Evolutionary conservation across 2,888 invertebrate genomes (phyloP).

Genomic region (Rosalia funebris): DNA sequence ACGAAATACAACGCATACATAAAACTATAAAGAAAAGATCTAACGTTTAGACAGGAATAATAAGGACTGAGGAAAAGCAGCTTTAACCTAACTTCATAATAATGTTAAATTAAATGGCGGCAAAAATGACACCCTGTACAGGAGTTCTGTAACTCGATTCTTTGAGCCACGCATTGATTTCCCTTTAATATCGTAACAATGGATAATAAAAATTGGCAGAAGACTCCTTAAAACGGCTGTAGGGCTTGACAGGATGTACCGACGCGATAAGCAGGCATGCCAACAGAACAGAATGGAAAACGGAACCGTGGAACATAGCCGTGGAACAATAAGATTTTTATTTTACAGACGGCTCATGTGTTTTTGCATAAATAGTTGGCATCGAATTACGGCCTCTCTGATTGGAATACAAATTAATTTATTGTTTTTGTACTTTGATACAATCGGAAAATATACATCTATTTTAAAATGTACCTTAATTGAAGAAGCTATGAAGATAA

Average conservation of each 20-base stretch:
- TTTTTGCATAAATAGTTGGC: constrained; percentile 29
- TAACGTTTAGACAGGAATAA: too few relatives aligned
- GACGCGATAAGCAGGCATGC: neutral
- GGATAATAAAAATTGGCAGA: too few relatives aligned
- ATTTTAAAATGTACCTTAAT: constrained; percentile 7
- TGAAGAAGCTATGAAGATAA: constrained; percentile 1
- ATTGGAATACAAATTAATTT: constrained; percentile 15
- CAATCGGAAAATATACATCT: constrained; percentile 8
- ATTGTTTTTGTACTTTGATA: constrained; percentile 15
- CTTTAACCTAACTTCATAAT: too few relatives aligned
- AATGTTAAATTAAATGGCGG: too few relatives aligned
- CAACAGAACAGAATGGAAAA: constrained; percentile 11
- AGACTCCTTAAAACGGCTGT: neutral
- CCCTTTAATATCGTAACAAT: too few relatives aligned
- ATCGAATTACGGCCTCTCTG: constrained; percentile 16
- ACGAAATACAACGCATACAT: too few relatives aligned
- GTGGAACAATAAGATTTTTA: constrained; percentile 26
- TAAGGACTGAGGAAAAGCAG: too few relatives aligned
- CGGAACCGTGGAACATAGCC: too few relatives aligned
- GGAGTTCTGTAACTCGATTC: too few relatives aligned
- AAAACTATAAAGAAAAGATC: too few relatives aligned
- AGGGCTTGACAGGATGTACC: constrained; percentile 26
- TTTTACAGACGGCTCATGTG: constrained; percentile 22
- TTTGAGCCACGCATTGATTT: too few relatives aligned
- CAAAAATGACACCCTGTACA: too few relatives aligned